Percentiles rank a stretch among this genome's conserved stretches.
Evolutionary conservation across 37 sponge, comb jelly and placozoan species (phyloP).

Genomic region (Corticium candelabrum): DNA sequence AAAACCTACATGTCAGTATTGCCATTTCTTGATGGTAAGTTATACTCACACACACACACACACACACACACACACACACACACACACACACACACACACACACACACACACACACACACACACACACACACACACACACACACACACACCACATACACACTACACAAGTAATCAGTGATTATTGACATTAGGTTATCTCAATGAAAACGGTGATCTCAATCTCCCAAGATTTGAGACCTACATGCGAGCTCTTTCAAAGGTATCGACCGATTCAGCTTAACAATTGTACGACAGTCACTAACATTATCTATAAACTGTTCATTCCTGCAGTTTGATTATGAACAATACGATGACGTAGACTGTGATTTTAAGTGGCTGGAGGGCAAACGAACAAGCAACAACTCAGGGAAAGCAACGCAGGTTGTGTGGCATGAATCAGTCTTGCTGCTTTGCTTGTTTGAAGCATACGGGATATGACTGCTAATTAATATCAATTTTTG

Average conservation of each 20-base stretch:
- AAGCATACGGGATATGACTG: too few relatives aligned
- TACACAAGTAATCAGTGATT: neutral
- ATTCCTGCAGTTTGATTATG: constrained; percentile 59
- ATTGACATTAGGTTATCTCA: constrained; percentile 64
- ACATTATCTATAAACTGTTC: constrained; percentile 2
- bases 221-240: constrained; percentile 69
- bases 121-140: too few relatives aligned
- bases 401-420: too few relatives aligned
- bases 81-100: too few relatives aligned
- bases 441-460: too few relatives aligned
- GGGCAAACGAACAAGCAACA: too few relatives aligned
- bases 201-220: constrained; percentile 71
- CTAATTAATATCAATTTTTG: too few relatives aligned
- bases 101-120: too few relatives aligned
- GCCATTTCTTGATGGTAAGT: constrained; percentile 65
- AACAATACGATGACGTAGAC: constrained; percentile 46
- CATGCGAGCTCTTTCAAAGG: constrained; percentile 61
- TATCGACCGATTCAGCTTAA: neutral
- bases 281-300: neutral
- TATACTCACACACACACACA: too few relatives aligned
- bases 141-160: neutral
- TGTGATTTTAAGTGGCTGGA: constrained; percentile 45
- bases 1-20: constrained; percentile 48
- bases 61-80: too few relatives aligned
- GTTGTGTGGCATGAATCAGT: too few relatives aligned